Evolutionary conservation across 2,113 vertebrate genomes (phyloP).

Genomic region (Heterochromis multidens): DNA sequence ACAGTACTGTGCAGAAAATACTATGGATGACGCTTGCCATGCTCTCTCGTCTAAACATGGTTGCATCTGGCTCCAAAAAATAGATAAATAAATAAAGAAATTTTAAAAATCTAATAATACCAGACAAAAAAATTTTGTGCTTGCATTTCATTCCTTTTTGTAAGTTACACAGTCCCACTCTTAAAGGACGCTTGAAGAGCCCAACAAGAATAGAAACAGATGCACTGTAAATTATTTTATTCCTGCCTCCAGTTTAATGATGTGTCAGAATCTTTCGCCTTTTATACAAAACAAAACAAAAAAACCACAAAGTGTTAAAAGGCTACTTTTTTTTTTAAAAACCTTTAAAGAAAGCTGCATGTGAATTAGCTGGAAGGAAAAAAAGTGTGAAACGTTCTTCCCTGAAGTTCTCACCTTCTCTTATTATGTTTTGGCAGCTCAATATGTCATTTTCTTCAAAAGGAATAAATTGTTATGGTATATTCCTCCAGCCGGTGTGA

Average conservation of each 20-base stretch:
- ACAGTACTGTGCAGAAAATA: too few relatives aligned
- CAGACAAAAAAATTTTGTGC: too few relatives aligned
- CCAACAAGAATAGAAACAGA: neutral
- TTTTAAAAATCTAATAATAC: too few relatives aligned
- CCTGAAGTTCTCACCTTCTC: neutral
- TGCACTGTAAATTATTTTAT: neutral
- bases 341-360: neutral
- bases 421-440: constrained; percentile 25
- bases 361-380: neutral
- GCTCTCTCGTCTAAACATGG: too few relatives aligned
- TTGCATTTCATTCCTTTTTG: neutral
- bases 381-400: neutral
- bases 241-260: neutral
- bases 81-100: too few relatives aligned
- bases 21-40: too few relatives aligned
- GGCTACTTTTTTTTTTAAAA: neutral
- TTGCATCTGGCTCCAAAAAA: too few relatives aligned
- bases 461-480: constrained; percentile 30
- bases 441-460: constrained; percentile 14
- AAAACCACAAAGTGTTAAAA: neutral
- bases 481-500: constrained; percentile 6
- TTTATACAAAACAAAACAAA: neutral
- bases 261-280: neutral
- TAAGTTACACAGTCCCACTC: neutral
- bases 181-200: too few relatives aligned